phyloP scores from a whole-genome alignment of 1,140 invertebrate species.

The Contarinia nasturtii region DNA sequence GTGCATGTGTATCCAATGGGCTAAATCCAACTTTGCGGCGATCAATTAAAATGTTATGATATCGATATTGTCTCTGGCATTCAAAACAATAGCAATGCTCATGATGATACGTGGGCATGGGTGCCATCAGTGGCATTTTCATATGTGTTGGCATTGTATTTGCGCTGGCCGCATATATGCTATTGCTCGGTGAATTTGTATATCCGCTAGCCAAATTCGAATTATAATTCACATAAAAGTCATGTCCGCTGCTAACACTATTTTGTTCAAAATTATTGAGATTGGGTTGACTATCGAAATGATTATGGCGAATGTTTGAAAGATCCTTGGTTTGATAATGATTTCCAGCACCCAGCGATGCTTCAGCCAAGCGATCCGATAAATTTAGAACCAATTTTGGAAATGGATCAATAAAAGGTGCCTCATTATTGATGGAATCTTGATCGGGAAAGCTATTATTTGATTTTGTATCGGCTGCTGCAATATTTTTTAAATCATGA shows the following conservation, averaged over 20 bases:
- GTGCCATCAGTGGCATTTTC: constrained; percentile 2
- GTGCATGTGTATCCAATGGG: constrained; percentile 13
- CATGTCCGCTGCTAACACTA: background rate
- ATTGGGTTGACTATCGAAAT: background rate
- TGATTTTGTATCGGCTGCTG: constrained; percentile 11
- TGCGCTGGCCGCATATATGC: no score
- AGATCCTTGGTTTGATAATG: background rate
- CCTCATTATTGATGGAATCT: constrained; percentile 16
- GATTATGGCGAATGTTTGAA: background rate
- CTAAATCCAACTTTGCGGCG: constrained; percentile 17
- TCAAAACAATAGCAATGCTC: constrained; percentile 22
- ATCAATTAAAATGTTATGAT: constrained; percentile 19
- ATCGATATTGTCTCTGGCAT: constrained; percentile 20
- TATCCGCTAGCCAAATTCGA: no score
- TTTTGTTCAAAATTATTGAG: background rate
- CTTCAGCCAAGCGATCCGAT: constrained; percentile 18
- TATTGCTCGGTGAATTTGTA: no score
- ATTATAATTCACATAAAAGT: background rate
- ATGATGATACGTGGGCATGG: constrained; percentile 11
- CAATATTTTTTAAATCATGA: constrained; percentile 9
- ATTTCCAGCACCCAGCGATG: background rate
- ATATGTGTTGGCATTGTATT: no score
- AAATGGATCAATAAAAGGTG: constrained; percentile 20
- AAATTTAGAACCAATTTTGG: constrained; percentile 20
- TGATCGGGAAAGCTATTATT: constrained; percentile 19